Evolutionary conservation across 1,140 invertebrate genomes (phyloP), one percentile per base, ranked within the genome.

Genomic region (Glossosoma conforme): DNA sequence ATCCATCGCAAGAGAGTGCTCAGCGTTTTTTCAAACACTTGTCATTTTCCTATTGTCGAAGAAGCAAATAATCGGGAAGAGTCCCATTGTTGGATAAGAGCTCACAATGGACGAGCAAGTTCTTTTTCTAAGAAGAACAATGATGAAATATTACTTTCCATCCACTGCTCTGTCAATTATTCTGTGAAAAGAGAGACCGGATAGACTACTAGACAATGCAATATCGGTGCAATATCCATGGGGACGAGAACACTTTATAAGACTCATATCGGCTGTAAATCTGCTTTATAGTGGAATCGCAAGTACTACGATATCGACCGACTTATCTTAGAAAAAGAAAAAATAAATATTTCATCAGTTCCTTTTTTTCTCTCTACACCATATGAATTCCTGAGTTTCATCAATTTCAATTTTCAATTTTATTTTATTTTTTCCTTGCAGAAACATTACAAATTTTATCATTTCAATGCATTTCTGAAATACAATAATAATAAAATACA

Each of bases 91-190:
- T 42, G 33, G 28, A 28, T 10, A 19, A 19, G 20, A 19, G 14
- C 18, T 11, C 21, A 52, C 50, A 52, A 52, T 52, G 42, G n/a
- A 13, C 13, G 33, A 32, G 43, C 36, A 25, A 32, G 21, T 40
- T 44, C 42, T 52, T 42, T 52, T 37, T 52, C 28, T 44, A 28
- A 11, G 13, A 8, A 45, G 50, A 45, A 52, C 42, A 45, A 45
- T 44, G 42, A 52, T 52, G 37, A 52, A 52, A 52, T 52, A 45
- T 52, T 52, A 50, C 43, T 49, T 43, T 17, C 38, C 28, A 21
- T 42, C 40, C 32, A 14, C 48, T n/a, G 28, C 33, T 47, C 28
- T 36, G 48, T 36, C 28, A 50, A 50, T 50, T 50, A 50, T 25
- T 35, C 40, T 38, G 19, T 38, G 36, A 18, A 47, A 21, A 17